A percentile compares a stretch with the other conserved stretches of the same genome.
Evolutionary conservation across 2,113 vertebrate genomes (phyloP).

Genomic region (Ammodramus savannarum): DNA sequence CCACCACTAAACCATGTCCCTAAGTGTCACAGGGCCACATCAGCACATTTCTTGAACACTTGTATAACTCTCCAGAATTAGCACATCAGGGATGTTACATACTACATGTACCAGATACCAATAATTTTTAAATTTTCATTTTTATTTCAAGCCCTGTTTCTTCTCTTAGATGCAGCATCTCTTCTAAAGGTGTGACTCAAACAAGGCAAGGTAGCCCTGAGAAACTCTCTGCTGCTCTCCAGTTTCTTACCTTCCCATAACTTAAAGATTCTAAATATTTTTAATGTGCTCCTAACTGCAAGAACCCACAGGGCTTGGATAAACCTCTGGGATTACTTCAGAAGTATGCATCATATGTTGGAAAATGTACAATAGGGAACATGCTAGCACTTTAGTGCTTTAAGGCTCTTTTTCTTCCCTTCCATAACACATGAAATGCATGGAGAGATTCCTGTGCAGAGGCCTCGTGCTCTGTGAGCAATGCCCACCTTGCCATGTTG

Average conservation of each 20-base stretch:
- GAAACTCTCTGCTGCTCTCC: not conserved
- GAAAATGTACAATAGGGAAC: not conserved
- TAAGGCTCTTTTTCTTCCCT: not conserved
- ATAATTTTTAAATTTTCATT: accelerated
- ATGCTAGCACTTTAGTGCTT: not conserved
- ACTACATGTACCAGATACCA: not conserved
- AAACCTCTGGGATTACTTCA: not conserved
- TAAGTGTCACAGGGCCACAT: not conserved
- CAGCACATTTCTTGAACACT: not conserved
- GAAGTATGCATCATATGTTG: not conserved
- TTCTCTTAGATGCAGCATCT: not conserved
- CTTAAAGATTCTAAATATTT: not conserved
- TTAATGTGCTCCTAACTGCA: not conserved
- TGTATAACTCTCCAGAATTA: not conserved
- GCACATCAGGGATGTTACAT: not conserved
- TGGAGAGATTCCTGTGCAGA: not conserved
- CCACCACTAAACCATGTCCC: not conserved
- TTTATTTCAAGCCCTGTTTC: not conserved
- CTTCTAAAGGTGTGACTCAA: not conserved
- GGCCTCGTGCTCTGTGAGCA: not conserved
- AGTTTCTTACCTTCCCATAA: not conserved
- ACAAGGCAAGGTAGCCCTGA: not conserved
- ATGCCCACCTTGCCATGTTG: accelerated
- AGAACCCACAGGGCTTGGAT: not conserved
- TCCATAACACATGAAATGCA: not conserved